Evolutionary conservation across 1,140 invertebrate genomes (phyloP).

Genomic region (Schlechtendalia chinensis): DNA sequence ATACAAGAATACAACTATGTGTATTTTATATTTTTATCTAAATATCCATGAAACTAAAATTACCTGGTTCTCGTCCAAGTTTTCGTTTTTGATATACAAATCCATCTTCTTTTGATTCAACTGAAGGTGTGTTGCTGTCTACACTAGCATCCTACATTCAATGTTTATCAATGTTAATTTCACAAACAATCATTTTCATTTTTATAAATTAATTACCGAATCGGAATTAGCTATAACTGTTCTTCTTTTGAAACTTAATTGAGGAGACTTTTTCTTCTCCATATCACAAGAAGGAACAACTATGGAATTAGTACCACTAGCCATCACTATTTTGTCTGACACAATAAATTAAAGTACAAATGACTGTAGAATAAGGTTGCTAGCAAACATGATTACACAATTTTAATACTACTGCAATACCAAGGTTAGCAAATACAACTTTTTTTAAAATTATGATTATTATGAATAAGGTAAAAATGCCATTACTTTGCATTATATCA

Average conservation of each 20-base stretch:
- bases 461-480: neutral
- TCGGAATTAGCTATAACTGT: conserved; percentile 53
- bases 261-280: conserved; percentile 54
- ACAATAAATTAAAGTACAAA: neutral
- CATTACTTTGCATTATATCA: neutral
- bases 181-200: neutral
- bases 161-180: conserved; percentile 9
- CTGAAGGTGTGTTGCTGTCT: conserved; percentile 57
- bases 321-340: neutral
- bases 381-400: conserved; percentile 12
- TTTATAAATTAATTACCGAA: conserved; percentile 51
- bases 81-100: conserved; percentile 38
- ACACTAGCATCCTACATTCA: conserved; percentile 56
- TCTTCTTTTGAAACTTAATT: conserved; percentile 53
- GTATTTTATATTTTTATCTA: too few species aligned
- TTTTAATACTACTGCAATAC: neutral
- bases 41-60: neutral
- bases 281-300: conserved; percentile 39
- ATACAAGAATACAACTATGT: too few species aligned
- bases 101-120: conserved; percentile 55
- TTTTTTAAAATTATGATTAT: conserved; percentile 19
- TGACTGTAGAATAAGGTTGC: conserved; percentile 2
- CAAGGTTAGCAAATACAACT: conserved; percentile 43
- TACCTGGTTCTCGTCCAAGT: conserved; percentile 38
- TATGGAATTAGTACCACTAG: conserved; percentile 24